phyloP scores from a whole-genome alignment of 1,140 invertebrate genomes.

The Oreohelix idahoensis region DNA sequence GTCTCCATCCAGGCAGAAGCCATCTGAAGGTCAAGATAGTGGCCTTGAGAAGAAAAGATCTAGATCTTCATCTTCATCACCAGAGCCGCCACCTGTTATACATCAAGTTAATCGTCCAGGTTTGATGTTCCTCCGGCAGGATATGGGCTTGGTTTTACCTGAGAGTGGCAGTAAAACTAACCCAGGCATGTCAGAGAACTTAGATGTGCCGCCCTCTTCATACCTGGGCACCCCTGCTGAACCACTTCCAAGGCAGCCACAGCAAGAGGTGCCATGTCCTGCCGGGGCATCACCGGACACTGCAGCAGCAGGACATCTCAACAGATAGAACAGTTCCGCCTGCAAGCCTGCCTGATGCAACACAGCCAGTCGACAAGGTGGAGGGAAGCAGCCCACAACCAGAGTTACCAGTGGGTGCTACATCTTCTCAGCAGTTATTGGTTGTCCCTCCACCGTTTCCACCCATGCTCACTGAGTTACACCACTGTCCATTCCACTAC shows the following conservation, averaged over 20 bases:
- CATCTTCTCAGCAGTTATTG: neutral
- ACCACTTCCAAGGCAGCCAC: neutral
- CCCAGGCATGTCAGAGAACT: neutral
- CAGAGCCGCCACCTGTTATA: constrained; percentile 37
- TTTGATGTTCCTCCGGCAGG: constrained; percentile 20
- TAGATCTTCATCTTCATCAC: constrained; percentile 29
- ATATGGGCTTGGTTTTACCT: neutral
- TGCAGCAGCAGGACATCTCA: constrained; percentile 22
- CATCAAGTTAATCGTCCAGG: constrained; percentile 7
- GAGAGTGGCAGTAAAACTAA: neutral
- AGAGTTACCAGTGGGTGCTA: neutral
- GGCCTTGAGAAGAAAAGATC: neutral
- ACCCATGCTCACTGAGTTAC: neutral
- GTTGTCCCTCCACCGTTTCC: neutral
- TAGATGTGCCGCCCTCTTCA: neutral
- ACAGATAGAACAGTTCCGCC: constrained; percentile 1
- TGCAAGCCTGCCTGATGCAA: neutral
- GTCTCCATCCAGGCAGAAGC: neutral
- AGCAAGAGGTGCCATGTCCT: too few relatives aligned
- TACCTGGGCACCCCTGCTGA: neutral
- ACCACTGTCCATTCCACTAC: constrained; percentile 16
- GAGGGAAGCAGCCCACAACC: too few relatives aligned
- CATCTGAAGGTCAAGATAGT: neutral
- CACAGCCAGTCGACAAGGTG: neutral
- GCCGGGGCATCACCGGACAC: neutral